Base-by-base conservation (phyloP, 1,140 invertebrate species). In the Octopus bimaculoides region DNA sequence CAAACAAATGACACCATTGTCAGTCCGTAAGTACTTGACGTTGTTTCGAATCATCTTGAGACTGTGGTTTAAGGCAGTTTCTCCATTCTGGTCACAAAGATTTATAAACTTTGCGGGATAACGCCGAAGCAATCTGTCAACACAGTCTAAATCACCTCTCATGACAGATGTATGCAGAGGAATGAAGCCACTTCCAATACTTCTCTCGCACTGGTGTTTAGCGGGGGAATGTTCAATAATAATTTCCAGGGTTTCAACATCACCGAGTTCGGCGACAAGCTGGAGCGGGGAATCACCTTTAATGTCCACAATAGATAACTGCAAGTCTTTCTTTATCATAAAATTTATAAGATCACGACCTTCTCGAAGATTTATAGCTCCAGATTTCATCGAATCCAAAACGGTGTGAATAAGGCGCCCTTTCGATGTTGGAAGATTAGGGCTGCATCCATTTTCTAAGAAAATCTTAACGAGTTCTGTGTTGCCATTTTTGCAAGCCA, bases 141-240 rank as follows among this genome's bases (percentile, higher is more conserved):
- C 82, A 83, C 84, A 85, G n/a, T 84, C 81, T 12, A 83, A 69
- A 73, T 85, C 84, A 66, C 83, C 82, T 71, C 74, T 82, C 85
- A 86, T 86, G 12, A 77, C 79, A 0, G 83, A 84, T 83, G 85
- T 86, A 69, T 86, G 85, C 20, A 86, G 71, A 20, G 85, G 85
- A 5, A 83, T 84, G 71, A 82, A 83, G 41, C 77, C 69, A 78
- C 81, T 84, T 0, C 81, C 82, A 55, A 79, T 76, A 73, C 80
- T 80, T 6, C 74, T 76, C 10, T 73, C 77, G 14, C 66, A 81
- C 14, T 85, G 71, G 61, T 84, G 81, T 17, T 52, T 75, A 53
- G 80, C 78, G 5, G 81, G 75, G 41, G 82, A 82, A 41, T 80
- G 77, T n/a, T 73, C 69, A 20, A 86, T 69, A 8, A 86, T 61